phyloP scores from a whole-genome alignment of 2,113 vertebrate species.

The Helogale parvula region DNA sequence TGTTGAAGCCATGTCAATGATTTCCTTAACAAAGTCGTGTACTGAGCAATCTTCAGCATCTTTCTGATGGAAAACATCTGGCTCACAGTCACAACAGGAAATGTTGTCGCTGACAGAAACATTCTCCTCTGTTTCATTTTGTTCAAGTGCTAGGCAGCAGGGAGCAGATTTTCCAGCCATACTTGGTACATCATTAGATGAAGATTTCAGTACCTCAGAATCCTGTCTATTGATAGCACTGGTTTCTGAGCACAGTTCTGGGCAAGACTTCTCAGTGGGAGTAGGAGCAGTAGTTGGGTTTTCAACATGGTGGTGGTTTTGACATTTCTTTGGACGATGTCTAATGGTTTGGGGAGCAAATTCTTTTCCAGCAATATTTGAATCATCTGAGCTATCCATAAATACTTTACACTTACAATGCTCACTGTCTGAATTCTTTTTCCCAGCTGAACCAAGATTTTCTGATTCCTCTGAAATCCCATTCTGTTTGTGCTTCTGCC shows the following conservation, averaged over 20 bases:
- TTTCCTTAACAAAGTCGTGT: constrained; percentile 96
- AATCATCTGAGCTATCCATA: constrained; percentile 79
- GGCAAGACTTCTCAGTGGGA: constrained; percentile 77
- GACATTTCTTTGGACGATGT: constrained; percentile 79
- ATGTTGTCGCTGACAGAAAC: constrained; percentile 63
- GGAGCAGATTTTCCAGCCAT: constrained; percentile 63
- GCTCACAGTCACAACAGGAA: constrained; percentile 86
- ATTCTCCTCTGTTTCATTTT: constrained; percentile 81
- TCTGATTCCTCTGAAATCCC: constrained; percentile 69
- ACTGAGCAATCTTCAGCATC: constrained; percentile 89
- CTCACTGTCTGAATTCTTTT: constrained; percentile 82
- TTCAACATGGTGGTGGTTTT: constrained; percentile 77
- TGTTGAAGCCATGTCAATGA: constrained; percentile 95
- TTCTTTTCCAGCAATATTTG: constrained; percentile 78
- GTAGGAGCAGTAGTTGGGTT: constrained; percentile 53
- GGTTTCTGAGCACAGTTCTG: constrained; percentile 73
- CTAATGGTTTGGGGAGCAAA: constrained; percentile 81
- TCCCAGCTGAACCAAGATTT: constrained; percentile 82
- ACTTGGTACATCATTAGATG: constrained; percentile 52
- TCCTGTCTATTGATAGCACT: constrained; percentile 57
- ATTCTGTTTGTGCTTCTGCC: constrained; percentile 85
- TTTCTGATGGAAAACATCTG: constrained; percentile 82
- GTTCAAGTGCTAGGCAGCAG: constrained; percentile 74
- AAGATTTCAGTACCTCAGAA: constrained; percentile 58
- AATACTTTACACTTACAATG: constrained; percentile 77